phyloP scores from a whole-genome alignment of 2,888 invertebrate genomes.

The Microdon myrmicae region DNA sequence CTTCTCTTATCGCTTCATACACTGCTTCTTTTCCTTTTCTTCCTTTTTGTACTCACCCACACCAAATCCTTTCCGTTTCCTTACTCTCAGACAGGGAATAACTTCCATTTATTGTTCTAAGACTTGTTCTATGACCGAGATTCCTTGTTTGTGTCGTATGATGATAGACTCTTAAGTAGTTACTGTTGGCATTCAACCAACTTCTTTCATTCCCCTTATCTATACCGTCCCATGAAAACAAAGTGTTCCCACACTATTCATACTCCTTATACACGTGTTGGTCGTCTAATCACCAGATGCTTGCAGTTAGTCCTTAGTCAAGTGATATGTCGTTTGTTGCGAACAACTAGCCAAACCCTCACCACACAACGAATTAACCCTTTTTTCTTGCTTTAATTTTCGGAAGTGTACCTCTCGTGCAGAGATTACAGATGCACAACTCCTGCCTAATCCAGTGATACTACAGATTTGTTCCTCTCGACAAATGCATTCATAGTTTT shows the following conservation, averaged over 20 bases:
- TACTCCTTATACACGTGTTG: neutral
- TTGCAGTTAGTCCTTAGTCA: slow-evolving; percentile 20
- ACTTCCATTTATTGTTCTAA: slow-evolving; percentile 33
- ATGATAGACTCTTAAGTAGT: slow-evolving; percentile 34
- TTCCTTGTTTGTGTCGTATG: slow-evolving; percentile 26
- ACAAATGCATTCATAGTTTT: slow-evolving; percentile 42
- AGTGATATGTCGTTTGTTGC: slow-evolving; percentile 11
- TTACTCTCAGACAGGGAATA: slow-evolving; percentile 23
- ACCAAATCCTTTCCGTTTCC: slow-evolving; percentile 30
- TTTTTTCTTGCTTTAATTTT: slow-evolving; percentile 11
- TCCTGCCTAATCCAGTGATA: slow-evolving; percentile 47
- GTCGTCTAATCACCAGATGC: slow-evolving; percentile 21
- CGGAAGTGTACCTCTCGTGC: slow-evolving; percentile 17
- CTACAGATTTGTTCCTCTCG: slow-evolving; percentile 34
- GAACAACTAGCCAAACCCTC: slow-evolving; percentile 2
- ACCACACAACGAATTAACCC: slow-evolving; percentile 47
- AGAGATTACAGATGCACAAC: slow-evolving; percentile 24
- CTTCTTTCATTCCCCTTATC: too few species aligned
- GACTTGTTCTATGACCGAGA: slow-evolving; percentile 16
- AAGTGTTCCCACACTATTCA: slow-evolving; percentile 2
- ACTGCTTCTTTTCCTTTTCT: neutral
- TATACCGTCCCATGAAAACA: too few species aligned
- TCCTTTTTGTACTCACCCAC: neutral
- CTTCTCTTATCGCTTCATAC: slow-evolving; percentile 35
- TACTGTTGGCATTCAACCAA: slow-evolving; percentile 21